A percentile compares a stretch with the other conserved stretches of the same genome.
phyloP scores from a whole-genome alignment of 2,888 invertebrate genomes.

The Scelioninae gen. 1 region DNA sequence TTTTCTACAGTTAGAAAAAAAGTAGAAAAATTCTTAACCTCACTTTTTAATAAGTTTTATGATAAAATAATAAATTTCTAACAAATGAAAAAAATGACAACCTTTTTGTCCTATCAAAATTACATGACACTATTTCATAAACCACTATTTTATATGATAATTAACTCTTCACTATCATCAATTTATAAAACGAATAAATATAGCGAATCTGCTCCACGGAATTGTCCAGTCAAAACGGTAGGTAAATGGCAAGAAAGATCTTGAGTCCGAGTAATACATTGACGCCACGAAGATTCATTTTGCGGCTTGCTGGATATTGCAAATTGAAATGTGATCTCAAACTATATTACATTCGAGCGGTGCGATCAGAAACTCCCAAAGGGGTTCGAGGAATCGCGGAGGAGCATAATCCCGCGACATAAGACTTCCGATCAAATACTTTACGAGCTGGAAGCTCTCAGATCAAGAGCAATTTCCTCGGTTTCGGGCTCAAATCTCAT shows the following conservation, averaged over 20 bases:
- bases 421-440: conserved; percentile 67
- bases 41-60: too few species aligned
- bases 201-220: too few species aligned
- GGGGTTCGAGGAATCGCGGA: conserved; percentile 60
- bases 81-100: too few species aligned
- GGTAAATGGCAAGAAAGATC: background rate
- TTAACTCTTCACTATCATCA: too few species aligned
- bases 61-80: too few species aligned
- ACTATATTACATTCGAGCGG: conserved; percentile 62
- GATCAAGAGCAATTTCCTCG: conserved; percentile 69
- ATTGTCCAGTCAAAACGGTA: background rate
- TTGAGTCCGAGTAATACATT: conserved; percentile 32
- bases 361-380: conserved; percentile 67
- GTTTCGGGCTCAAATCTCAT: conserved; percentile 64
- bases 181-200: too few species aligned
- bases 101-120: too few species aligned
- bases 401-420: conserved; percentile 66
- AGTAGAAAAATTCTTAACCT: too few species aligned
- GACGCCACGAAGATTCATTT: conserved; percentile 54
- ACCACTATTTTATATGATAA: too few species aligned
- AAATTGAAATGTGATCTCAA: conserved; percentile 70
- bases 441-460: conserved; percentile 69
- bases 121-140: too few species aligned
- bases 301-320: conserved; percentile 64
- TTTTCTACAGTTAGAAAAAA: too few species aligned